Percentiles rank a stretch among this genome's conserved stretches.
Conservation (phyloP, 2,113 vertebrate genomes). For the Cinclus cinclus region DNA sequence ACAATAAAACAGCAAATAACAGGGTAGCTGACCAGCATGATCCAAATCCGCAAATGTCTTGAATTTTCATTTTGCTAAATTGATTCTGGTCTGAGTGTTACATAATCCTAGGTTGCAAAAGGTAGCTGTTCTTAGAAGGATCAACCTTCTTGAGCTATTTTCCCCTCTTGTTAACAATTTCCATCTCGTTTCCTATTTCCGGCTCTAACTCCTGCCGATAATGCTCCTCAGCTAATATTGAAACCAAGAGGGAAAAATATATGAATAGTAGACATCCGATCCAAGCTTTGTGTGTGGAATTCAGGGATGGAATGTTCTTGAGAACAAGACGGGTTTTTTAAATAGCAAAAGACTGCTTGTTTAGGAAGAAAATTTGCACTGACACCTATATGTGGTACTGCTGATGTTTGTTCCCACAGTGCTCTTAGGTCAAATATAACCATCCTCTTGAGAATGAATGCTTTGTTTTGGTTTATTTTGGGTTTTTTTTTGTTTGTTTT, state of each 20-base stretch:
- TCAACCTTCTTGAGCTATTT: slow-evolving; percentile 40
- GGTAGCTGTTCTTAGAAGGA: slow-evolving; percentile 57
- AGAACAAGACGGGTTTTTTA: slow-evolving; percentile 4
- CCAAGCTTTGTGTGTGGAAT: slow-evolving; percentile 56
- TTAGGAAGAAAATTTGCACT: slow-evolving; percentile 37
- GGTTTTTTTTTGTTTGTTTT: neutral
- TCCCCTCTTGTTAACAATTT: slow-evolving; percentile 54
- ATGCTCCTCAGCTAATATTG: slow-evolving; percentile 50
- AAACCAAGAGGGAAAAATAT: slow-evolving; percentile 58
- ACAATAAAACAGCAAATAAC: neutral
- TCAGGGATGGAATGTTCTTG: slow-evolving; percentile 59
- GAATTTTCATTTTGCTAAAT: neutral
- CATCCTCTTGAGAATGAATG: neutral
- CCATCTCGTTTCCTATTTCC: slow-evolving; percentile 67
- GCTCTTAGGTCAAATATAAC: neutral
- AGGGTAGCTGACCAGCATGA: neutral
- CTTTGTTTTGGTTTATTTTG: neutral
- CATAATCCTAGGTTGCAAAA: neutral
- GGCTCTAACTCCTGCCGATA: slow-evolving; percentile 50
- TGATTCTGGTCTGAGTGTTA: neutral
- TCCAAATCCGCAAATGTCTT: neutral
- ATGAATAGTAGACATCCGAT: slow-evolving; percentile 68
- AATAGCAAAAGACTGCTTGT: slow-evolving; percentile 40
- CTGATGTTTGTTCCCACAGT: neutral
- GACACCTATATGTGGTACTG: slow-evolving; percentile 1